These are phyloP conservation scores for Plotosus lineatus DNA, from an alignment of 2,113 vertebrate genomes.

Conservation along the genomic window DNA sequence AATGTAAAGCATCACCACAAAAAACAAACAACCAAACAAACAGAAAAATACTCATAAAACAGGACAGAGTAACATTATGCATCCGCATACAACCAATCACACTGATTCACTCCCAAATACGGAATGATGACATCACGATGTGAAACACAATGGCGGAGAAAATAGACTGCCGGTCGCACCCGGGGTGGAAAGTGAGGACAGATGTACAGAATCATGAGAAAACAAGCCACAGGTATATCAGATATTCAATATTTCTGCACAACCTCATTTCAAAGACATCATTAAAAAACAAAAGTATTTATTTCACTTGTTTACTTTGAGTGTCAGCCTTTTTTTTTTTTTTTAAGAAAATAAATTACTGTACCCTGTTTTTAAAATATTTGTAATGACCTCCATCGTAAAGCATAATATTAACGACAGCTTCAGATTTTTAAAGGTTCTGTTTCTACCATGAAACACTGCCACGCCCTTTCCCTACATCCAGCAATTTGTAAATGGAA, in stretches of 20 bases:
- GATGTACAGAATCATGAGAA: neutral
- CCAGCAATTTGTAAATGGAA: neutral
- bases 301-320: neutral
- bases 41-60: neutral
- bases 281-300: neutral
- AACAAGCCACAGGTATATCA: slow-evolving; percentile 4
- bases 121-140: neutral
- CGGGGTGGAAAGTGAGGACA: neutral
- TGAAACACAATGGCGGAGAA: neutral
- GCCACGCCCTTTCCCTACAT: neutral
- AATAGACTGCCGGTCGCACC: neutral
- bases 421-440: neutral
- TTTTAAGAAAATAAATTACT: neutral
- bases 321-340: neutral
- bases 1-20: neutral
- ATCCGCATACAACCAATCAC: neutral
- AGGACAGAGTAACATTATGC: neutral
- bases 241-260: neutral
- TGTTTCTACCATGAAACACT: neutral
- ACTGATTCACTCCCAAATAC: neutral
- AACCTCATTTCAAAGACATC: neutral
- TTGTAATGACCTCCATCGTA: neutral
- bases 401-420: neutral
- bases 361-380: neutral
- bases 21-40: too few species aligned